A percentile compares a stretch with the other conserved stretches of the same genome.
Evolutionary conservation across 2,113 vertebrate species (phyloP).

Genomic region (Peromyscus polionotus): DNA sequence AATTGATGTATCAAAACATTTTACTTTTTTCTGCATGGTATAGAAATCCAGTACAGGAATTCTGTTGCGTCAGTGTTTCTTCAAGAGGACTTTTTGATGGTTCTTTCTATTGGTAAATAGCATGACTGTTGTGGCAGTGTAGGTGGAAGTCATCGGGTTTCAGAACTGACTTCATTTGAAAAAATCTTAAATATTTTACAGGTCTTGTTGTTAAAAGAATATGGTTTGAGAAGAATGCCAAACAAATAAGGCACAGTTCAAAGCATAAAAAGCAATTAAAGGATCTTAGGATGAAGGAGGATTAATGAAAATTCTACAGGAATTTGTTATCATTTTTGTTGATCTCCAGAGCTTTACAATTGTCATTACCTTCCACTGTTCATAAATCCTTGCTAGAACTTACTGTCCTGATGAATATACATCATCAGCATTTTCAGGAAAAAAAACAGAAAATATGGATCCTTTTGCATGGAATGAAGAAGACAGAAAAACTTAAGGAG

Average conservation of each 20-base stretch:
- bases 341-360: neutral
- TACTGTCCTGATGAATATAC: no score
- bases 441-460: neutral
- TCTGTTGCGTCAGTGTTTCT: neutral
- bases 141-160: neutral
- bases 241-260: neutral
- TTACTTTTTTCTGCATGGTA: no score
- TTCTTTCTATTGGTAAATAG: neutral
- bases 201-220: neutral
- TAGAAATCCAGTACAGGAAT: neutral
- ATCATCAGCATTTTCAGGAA: neutral
- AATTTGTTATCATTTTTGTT: neutral
- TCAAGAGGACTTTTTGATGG: neutral
- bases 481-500: neutral
- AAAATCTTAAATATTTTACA: neutral
- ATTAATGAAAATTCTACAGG: neutral
- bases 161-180: neutral
- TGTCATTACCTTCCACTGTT: rapidly evolving
- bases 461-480: neutral
- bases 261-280: neutral
- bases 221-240: neutral
- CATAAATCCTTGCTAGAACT: neutral
- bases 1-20: neutral
- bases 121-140: rapidly evolving
- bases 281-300: neutral